phyloP scores from a whole-genome alignment of 2,797 vertebrate genomes.

The Pipistrellus pygmaeus region DNA sequence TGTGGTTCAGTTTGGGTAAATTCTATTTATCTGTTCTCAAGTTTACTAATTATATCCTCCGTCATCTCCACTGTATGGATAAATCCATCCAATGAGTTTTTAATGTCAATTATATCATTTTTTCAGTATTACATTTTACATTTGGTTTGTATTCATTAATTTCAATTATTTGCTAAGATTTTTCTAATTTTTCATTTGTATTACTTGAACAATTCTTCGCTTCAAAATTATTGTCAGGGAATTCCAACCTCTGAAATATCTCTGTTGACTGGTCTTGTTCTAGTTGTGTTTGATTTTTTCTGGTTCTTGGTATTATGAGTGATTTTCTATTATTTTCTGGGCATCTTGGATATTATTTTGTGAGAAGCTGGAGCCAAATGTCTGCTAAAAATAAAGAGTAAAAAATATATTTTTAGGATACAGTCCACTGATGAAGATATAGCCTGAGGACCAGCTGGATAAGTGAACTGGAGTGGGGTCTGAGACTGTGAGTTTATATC shows the following conservation, averaged over 20 bases:
- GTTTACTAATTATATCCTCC: not conserved
- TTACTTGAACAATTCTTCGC: not conserved
- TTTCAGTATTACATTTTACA: not conserved
- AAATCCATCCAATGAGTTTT: not conserved
- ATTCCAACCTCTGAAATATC: not conserved
- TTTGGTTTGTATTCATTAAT: not conserved
- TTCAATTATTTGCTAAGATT: not conserved
- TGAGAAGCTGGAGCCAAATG: not conserved
- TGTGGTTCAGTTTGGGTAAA: not conserved
- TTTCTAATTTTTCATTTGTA: slow-evolving; percentile 1
- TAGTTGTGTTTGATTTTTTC: slow-evolving; percentile 14
- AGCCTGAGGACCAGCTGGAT: not conserved
- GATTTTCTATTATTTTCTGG: not conserved
- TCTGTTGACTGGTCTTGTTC: not conserved
- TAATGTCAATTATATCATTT: not conserved
- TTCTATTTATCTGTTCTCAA: not conserved
- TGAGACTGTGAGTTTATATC: not conserved
- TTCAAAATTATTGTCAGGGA: not conserved
- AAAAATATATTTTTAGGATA: not conserved
- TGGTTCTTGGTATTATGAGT: not conserved
- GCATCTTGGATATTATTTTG: not conserved
- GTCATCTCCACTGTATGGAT: not conserved
- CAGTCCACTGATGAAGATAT: not conserved
- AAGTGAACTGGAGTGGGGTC: not conserved
- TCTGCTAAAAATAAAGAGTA: not conserved